These are phyloP conservation scores for Hyposoter dolosus DNA, from an alignment of 2,888 invertebrate species.

Conservation along the genomic window DNA sequence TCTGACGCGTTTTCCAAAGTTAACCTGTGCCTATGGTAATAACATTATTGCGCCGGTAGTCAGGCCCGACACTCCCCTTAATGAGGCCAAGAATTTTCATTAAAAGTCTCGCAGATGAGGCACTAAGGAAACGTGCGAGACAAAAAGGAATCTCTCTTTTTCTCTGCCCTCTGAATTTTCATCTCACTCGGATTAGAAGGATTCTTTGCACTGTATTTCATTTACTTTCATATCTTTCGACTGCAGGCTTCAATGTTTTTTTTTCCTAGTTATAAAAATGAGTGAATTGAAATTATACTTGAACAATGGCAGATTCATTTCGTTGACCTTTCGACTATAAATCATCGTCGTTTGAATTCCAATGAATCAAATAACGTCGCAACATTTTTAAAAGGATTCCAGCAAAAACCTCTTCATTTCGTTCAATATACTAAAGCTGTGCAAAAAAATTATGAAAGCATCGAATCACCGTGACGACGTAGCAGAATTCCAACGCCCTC, in stretches of 20 bases:
- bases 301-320: background rate
- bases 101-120: slow-evolving; percentile 52
- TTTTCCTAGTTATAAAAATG: background rate
- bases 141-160: background rate
- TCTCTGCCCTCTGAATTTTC: background rate
- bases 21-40: slow-evolving; percentile 64
- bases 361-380: background rate
- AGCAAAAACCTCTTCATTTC: background rate
- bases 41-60: slow-evolving; percentile 58
- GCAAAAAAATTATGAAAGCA: background rate
- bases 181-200: background rate
- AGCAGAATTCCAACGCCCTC: slow-evolving; percentile 58
- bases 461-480: slow-evolving; percentile 22
- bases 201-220: background rate
- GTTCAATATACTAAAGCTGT: no score
- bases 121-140: slow-evolving; percentile 7
- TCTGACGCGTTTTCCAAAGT: slow-evolving; percentile 55
- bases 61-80: slow-evolving; percentile 42
- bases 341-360: background rate
- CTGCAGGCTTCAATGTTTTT: background rate
- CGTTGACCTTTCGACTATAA: background rate
- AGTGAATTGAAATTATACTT: background rate
- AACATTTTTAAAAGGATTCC: background rate
- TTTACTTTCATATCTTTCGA: background rate
- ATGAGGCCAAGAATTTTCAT: slow-evolving; percentile 63